Percentiles rank a stretch among this genome's conserved stretches.
Evolutionary conservation across 2,888 invertebrate genomes (phyloP).

Genomic region (Hyposoter dolosus): DNA sequence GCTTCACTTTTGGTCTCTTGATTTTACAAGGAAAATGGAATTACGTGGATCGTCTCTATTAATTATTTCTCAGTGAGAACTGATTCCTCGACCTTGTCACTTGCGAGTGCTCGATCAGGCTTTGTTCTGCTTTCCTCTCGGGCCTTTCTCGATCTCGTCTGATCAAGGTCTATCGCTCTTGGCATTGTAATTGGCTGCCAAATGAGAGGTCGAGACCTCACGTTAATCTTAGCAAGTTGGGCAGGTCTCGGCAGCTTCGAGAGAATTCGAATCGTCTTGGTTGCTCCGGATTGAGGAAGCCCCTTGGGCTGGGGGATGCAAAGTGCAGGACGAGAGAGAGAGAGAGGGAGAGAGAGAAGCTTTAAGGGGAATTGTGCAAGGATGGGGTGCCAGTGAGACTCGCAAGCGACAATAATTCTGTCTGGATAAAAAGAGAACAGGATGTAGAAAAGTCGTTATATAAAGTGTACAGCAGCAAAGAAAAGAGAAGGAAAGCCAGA

Average conservation of each 20-base stretch:
- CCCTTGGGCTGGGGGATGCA: conserved; percentile 50
- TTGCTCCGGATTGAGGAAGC: conserved; percentile 63
- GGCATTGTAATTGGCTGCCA: conserved; percentile 81
- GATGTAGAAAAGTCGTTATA: conserved; percentile 36
- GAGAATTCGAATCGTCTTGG: conserved; percentile 66
- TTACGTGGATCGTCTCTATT: background rate
- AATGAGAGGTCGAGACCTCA: conserved; percentile 79
- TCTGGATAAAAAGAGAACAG: conserved; percentile 53
- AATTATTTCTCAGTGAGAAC: conserved; percentile 24
- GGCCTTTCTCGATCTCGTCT: background rate
- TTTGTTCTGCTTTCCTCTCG: conserved; percentile 42
- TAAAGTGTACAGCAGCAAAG: conserved; percentile 18
- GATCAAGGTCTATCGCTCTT: conserved; percentile 34
- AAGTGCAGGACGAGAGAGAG: conserved; percentile 31
- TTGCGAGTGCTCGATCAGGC: conserved; percentile 34
- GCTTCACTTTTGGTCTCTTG: background rate
- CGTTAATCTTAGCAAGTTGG: conserved; percentile 79
- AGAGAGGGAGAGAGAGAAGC: conserved; percentile 13
- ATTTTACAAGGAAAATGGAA: background rate
- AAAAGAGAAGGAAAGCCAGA: conserved; percentile 23
- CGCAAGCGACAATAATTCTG: conserved; percentile 63
- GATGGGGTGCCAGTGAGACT: conserved; percentile 59
- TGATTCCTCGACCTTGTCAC: conserved; percentile 6
- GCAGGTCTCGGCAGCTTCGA: conserved; percentile 62
- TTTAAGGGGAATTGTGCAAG: conserved; percentile 14